Evolutionary conservation across 2,113 vertebrate species (phyloP), one percentile per base, ranked within the genome.

Genomic region (Eleginops maclovinus): DNA sequence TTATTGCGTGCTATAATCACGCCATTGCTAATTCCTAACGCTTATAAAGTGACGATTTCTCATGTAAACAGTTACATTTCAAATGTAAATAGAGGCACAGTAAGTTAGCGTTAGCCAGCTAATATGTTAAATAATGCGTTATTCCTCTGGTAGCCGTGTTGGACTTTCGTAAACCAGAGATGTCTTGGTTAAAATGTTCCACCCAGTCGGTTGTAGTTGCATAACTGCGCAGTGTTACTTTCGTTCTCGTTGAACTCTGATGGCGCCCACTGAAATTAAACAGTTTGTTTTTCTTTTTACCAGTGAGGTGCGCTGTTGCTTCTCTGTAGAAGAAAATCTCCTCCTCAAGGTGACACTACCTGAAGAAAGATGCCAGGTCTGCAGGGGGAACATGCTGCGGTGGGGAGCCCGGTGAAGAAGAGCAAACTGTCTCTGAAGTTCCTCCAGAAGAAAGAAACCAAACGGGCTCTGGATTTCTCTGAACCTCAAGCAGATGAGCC

Each of bases 371-470:
- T 99, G 97, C 97, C 97, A 31, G 96, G 96, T 31, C 94, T 97
- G 71, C 97, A 97, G 76, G 95, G 91, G 72, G 97, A 97, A 61
- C 90, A 84, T 84, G 86, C 82, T 5, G 94, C 90, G 77, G 90
- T 89, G 72, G 94, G 94, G 63, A 97, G 97, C 85, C 97, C 97
- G 1, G 85, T 95, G 19, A 98, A 95, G 92, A 98, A 94, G 93
- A 98, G 92, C 78, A 89, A 96, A 81, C 95, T 99, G 21, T 99
- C 98, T 31, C 85, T 99, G 67, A 98, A 96, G 92, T 98, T 98
- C 46, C 98, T 98, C 87, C 98, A 98, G 53, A 99, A 97, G 90
- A 99, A 98, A 62, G 98, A 99, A 55, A 92, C 97, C 9, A 99
- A 99, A 82, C 94, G 98, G 61, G 96, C 95, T 3, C 88, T 99